Evolutionary conservation across 2,797 vertebrate species (phyloP).

Genomic region (Octomys mimax): DNA sequence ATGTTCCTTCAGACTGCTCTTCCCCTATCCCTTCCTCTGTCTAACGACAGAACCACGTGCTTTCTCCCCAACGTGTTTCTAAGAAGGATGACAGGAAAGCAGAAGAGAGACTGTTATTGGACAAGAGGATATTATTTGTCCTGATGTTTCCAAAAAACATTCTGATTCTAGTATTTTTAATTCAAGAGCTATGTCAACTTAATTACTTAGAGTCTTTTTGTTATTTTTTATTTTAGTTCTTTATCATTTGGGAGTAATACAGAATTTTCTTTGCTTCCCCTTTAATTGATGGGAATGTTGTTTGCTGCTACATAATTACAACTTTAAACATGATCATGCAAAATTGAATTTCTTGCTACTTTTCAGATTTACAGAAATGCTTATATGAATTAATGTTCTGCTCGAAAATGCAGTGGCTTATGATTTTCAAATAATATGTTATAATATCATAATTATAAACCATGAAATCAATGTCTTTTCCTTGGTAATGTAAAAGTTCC

Average conservation of each 20-base stretch:
- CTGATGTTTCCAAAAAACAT: background rate
- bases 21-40: background rate
- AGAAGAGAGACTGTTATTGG: background rate
- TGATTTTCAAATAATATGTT: slow-evolving; percentile 48
- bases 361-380: slow-evolving; percentile 27
- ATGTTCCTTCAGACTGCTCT: background rate
- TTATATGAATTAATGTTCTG: slow-evolving; percentile 45
- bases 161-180: background rate
- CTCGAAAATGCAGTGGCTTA: background rate
- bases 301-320: slow-evolving; percentile 2
- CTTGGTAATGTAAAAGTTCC: slow-evolving; percentile 19
- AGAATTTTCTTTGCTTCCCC: background rate
- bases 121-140: background rate
- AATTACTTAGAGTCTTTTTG: background rate
- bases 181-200: background rate
- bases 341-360: slow-evolving; percentile 44
- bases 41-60: background rate
- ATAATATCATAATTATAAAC: slow-evolving; percentile 31
- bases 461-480: slow-evolving; percentile 41
- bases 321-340: slow-evolving; percentile 24
- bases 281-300: slow-evolving; percentile 16
- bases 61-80: background rate
- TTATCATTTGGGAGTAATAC: background rate
- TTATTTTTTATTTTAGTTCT: background rate
- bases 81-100: background rate